Base-by-base conservation (phyloP, 1,140 invertebrate species). In the Drosophila serrata region DNA sequence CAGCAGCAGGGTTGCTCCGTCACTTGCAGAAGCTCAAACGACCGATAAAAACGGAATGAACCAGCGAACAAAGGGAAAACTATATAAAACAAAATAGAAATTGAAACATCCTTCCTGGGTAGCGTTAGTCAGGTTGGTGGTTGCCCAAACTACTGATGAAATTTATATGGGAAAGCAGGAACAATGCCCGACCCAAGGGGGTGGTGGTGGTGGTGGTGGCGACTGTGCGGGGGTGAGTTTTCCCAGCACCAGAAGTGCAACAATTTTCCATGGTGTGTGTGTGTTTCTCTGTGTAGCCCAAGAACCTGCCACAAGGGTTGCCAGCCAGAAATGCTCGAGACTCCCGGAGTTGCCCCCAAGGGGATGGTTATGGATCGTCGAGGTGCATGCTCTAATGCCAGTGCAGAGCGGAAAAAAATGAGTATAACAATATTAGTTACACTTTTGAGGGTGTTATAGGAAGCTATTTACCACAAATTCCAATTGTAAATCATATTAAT, bases 61-160 rank as follows among this genome's bases (percentile, higher is more conserved):
- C 45, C 31, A 67, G n/a, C 45, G 33, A 69, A 74, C 58, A 81
- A 61, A 68, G 75, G 63, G 65, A 79, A 69, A 69, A 81, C 13
- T 42, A 67, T 45, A 69, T 90, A 85, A 85, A 88, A 85, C 77
- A 90, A 90, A 88, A 90, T 88, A 88, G 74, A 88, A 85, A 90
- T 88, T 90, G 84, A 90, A 88, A 88, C 84, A 88, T 88, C 85
- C 85, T 88, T 90, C 85, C 84, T 84, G 65, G 72, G 19, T 29
- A 51, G 35, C 45, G 61, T 43, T 68, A 65, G 65, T 68, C 51
- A 77, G 61, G 61, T 55, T 37, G 60, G 40, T 55, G 49, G 74
- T 51, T 74, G 69, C 42, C 70, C 57, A 75, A 79, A 75, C 81
- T 75, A 70, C 77, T 77, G 59, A 67, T 57, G 69, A 61, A 88